phyloP scores from a whole-genome alignment of 2,797 vertebrate genomes.

The Pseudotriccus pelzelni region DNA sequence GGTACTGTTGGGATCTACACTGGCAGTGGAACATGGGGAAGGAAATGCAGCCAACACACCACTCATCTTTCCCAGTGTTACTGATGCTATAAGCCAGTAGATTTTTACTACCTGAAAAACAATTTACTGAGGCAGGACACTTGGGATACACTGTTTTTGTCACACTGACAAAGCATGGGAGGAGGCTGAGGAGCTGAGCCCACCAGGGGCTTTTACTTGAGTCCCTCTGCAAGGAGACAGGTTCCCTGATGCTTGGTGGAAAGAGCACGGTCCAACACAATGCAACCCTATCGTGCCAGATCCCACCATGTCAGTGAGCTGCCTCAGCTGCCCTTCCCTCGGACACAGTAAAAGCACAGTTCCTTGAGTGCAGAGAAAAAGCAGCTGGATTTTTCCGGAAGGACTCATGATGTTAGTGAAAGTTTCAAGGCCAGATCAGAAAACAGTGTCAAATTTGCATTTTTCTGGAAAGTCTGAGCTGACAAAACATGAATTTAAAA shows the following conservation, averaged over 20 bases:
- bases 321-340: neutral
- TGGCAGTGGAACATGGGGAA: neutral
- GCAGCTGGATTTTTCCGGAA: neutral
- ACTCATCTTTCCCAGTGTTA: accelerated
- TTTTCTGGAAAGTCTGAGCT: neutral
- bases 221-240: neutral
- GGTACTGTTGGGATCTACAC: neutral
- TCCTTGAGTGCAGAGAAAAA: neutral
- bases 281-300: accelerated
- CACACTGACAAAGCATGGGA: accelerated
- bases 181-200: neutral
- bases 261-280: accelerated
- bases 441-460: neutral
- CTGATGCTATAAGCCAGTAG: neutral
- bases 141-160: neutral
- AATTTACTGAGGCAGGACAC: neutral
- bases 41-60: neutral
- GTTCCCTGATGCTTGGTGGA: neutral
- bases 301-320: neutral
- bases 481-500: neutral
- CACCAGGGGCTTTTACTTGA: accelerated
- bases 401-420: neutral
- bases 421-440: neutral
- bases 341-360: accelerated
- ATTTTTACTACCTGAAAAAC: neutral